A percentile compares a stretch with the other conserved stretches of the same genome.
These are phyloP conservation scores for Eulithis testata DNA, from an alignment of 2,888 invertebrate species.

Conservation along the genomic window DNA sequence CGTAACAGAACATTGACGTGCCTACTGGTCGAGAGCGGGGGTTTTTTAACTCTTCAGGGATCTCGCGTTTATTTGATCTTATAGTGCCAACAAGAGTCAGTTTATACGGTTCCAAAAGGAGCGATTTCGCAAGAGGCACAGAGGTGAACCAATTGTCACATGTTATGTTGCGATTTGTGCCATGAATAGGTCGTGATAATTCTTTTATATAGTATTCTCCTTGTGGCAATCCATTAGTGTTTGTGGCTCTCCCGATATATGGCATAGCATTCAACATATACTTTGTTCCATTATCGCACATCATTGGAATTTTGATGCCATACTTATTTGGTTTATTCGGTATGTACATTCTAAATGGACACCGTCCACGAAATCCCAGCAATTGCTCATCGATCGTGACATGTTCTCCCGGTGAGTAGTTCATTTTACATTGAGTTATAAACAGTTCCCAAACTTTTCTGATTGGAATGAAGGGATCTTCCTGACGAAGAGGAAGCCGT, in stretches of 20 bases:
- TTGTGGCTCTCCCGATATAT: not conserved
- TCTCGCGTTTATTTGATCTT: conserved; percentile 4
- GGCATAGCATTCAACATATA: not conserved
- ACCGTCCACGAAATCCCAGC: not conserved
- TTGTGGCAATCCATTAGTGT: not conserved
- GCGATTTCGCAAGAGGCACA: not conserved
- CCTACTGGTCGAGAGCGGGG: no score
- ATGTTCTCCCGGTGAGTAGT: not conserved
- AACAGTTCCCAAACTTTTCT: not conserved
- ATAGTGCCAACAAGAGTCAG: conserved; percentile 3
- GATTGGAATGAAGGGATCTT: not conserved
- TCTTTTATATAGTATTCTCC: not conserved
- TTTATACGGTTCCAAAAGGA: not conserved
- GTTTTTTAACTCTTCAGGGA: no score
- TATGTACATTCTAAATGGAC: not conserved
- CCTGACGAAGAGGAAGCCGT: not conserved
- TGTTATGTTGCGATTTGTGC: not conserved
- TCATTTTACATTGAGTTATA: not conserved
- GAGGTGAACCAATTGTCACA: conserved; percentile 2
- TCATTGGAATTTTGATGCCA: not conserved
- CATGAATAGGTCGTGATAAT: not conserved
- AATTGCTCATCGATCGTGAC: not conserved
- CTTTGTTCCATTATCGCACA: not conserved
- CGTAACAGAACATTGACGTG: no score
- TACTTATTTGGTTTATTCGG: not conserved